Evolutionary conservation across 2,797 vertebrate species (phyloP), one percentile per base, ranked within the genome.

Genomic region (Carapus acus): DNA sequence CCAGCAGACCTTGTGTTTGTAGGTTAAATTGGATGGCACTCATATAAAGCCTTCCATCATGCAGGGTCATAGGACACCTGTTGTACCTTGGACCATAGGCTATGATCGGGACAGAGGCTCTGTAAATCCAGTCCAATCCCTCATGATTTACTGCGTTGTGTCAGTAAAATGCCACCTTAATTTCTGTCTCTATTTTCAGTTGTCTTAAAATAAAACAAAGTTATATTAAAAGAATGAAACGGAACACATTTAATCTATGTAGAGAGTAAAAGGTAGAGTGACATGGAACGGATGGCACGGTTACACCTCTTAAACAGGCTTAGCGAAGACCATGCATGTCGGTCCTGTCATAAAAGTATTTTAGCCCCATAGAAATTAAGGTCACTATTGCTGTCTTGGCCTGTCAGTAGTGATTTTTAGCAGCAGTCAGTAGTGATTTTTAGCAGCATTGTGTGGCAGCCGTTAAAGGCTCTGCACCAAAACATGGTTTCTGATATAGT

Each of bases 381-480:
- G 64, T 77, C 83, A 44, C 64, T 84, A 82, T 88, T 89, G 84
- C 80, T 90, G 81, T 85, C 76, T 51, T 36, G 45, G 47, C 38
- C 2, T 29, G 38, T 79, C 65, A 36, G 51, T 49, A 40, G 62
- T 57, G 45, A 58, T 40, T 49, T 38, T 67, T n/a, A n/a, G n/a
- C n/a, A n/a, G n/a, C n/a, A n/a, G n/a, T n/a, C n/a, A n/a, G n/a
- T n/a, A n/a, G n/a, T n/a, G n/a, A n/a, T n/a, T n/a, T n/a, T n/a
- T n/a, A n/a, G n/a, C n/a, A n/a, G n/a, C n/a, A 39, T 74, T 49
- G 54, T 65, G 65, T 41, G 8, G 51, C 58, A 60, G 51, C 56
- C 63, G 24, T 45, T 13, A 40, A 70, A 24, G 33, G 27, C 37
- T 34, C 4, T 13, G 27, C 41, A 9, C 38, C 51, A 39, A 34